Evolutionary conservation across 2,113 vertebrate genomes (phyloP), one percentile per base, ranked within the genome.

Genomic region (Nibea coibor): DNA sequence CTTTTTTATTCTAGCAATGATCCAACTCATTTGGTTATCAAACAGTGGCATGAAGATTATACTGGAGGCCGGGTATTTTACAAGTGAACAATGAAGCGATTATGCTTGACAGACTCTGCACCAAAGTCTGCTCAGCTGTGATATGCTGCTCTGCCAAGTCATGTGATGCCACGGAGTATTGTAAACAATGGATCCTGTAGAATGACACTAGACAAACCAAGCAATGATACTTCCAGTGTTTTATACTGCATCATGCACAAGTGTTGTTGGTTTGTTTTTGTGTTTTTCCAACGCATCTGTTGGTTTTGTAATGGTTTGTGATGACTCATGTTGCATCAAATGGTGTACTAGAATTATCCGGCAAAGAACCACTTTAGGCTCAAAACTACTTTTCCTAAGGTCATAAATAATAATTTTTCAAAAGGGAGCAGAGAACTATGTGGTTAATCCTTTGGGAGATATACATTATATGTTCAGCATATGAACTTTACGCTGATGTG

Each of bases 31-130:
- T 74, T 62, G 2, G 39, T 63, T 78, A 65, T 53, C 22, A 75
- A 82, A 80, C 5, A 20, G n/a, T 57, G 4, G 59, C 73, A 74
- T 62, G 47, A 63, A 72, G 78, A 77, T 86, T 82, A 64, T 39
- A 68, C 75, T 62, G 47, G 16, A 81, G 66, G 70, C 50, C 0
- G 35, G 16, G 69, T 17, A 66, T 72, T 90, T 65, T 42, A 53
- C 80, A 63, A 39, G 58, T 43, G 68, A 91, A 91, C 90, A 93
- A 93, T 83, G 74, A 81, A 54, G n/a, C 56, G 72, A 83, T 87
- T 91, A 88, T 91, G 61, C 75, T 22, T 28, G 63, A 73, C 67
- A 71, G 74, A 59, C 39, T 78, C 71, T 47, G 80, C 62, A 58
- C 39, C 58, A 77, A 83, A 86, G 83, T 86, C 81, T 83, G 76